These are phyloP conservation scores for Drosophila tani DNA, from an alignment of 1,140 invertebrate species.

Conservation along the genomic window DNA sequence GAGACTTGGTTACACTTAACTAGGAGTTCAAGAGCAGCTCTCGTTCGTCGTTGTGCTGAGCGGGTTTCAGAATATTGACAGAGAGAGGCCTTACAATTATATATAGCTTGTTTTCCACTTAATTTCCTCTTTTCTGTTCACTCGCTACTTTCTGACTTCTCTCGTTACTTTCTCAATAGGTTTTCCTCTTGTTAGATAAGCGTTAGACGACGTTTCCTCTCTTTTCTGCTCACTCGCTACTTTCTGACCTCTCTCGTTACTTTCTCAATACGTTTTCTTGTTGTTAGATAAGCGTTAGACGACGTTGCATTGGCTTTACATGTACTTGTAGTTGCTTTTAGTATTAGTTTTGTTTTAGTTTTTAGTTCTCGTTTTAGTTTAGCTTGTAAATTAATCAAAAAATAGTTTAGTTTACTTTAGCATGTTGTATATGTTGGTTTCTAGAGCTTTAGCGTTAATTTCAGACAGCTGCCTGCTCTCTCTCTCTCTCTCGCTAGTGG, in stretches of 20 bases:
- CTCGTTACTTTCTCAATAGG: conserved; percentile 5
- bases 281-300: conserved; percentile 56
- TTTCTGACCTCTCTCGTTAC: conserved; percentile 3
- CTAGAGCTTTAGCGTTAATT: conserved; percentile 69
- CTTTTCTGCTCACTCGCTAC: background rate
- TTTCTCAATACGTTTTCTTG: conserved; percentile 4
- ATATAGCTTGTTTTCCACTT: background rate
- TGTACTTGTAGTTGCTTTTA: conserved; percentile 22
- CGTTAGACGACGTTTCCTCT: conserved; percentile 49
- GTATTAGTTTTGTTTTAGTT: conserved; percentile 23
- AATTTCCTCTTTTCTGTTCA: background rate
- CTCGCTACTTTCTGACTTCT: background rate
- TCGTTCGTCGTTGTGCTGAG: conserved; percentile 33
- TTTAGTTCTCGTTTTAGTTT: conserved; percentile 23
- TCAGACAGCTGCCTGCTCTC: conserved; percentile 35
- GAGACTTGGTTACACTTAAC: conserved; percentile 29
- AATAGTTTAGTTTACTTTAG: conserved; percentile 52
- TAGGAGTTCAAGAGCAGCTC: conserved; percentile 30
- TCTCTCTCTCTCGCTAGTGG: background rate
- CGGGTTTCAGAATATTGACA: conserved; percentile 9
- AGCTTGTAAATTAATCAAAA: conserved; percentile 71
- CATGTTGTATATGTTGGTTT: conserved; percentile 19
- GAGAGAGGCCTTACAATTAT: conserved; percentile 24
- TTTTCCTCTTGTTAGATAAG: conserved; percentile 39
- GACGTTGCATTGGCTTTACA: conserved; percentile 47